Percentiles rank a stretch among this genome's conserved stretches.
These are phyloP conservation scores for Ictidomys tridecemlineatus DNA, from an alignment of 2,113 vertebrate genomes.

Conservation along the genomic window DNA sequence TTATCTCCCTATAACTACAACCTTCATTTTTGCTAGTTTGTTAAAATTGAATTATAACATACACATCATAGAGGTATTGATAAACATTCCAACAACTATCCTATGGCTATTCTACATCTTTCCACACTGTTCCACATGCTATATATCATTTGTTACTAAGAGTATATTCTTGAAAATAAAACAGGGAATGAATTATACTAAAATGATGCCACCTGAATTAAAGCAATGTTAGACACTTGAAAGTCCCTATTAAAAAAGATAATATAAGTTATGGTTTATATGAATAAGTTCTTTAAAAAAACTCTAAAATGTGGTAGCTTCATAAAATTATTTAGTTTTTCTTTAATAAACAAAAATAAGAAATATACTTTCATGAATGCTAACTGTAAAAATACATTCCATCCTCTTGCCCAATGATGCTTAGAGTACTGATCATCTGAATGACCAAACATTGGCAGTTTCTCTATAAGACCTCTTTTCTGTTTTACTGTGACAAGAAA, in stretches of 20 bases:
- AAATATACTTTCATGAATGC: not conserved
- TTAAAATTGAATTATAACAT: not conserved
- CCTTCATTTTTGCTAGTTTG: not conserved
- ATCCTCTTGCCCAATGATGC: not conserved
- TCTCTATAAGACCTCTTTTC: not conserved
- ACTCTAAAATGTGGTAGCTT: not conserved
- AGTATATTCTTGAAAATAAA: not conserved
- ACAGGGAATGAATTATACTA: not conserved
- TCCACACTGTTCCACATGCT: not conserved
- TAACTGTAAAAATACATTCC: not conserved
- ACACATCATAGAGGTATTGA: not conserved
- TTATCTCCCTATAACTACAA: not conserved
- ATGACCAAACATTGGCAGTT: not conserved
- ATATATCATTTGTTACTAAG: not conserved
- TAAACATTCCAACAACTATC: not conserved
- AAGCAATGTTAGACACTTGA: not conserved
- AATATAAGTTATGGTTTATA: too few relatives aligned
- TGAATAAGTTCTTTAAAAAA: too few relatives aligned
- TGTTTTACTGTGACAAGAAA: not conserved
- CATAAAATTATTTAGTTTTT: not conserved
- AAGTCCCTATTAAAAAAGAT: not conserved
- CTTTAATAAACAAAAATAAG: not conserved
- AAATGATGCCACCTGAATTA: not conserved
- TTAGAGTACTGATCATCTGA: not conserved
- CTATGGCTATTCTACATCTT: not conserved